These are phyloP conservation scores for Dicyrtoma fusca DNA, from an alignment of 2,888 invertebrate species.

Conservation along the genomic window DNA sequence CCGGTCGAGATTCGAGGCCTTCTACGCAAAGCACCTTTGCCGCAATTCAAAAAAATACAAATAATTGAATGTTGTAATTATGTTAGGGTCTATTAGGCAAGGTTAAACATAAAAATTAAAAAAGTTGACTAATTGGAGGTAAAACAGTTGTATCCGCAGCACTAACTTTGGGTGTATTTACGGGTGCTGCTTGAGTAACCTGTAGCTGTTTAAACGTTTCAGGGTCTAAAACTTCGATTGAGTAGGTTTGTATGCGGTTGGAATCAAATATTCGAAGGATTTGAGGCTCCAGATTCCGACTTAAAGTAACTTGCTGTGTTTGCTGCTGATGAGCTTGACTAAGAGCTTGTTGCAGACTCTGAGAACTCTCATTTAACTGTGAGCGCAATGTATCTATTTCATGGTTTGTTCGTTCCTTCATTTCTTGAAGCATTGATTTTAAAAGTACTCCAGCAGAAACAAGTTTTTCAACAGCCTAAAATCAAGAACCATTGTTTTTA, in stretches of 20 bases:
- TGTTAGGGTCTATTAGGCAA: not conserved
- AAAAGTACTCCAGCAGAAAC: slow-evolving; percentile 53
- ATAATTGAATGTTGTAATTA: not conserved
- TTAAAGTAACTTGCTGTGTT: slow-evolving; percentile 50
- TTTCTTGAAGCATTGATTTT: slow-evolving; percentile 54
- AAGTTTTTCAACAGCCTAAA: slow-evolving; percentile 53
- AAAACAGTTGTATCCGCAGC: slow-evolving; percentile 24
- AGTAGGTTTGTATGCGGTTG: slow-evolving; percentile 56
- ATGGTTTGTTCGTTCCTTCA: slow-evolving; percentile 53
- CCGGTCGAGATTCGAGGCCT: too few relatives aligned
- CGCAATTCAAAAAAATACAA: slow-evolving; percentile 79
- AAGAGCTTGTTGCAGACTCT: slow-evolving; percentile 44
- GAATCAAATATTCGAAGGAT: slow-evolving; percentile 56
- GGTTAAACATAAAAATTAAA: slow-evolving; percentile 15
- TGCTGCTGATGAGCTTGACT: slow-evolving; percentile 48
- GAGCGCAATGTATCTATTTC: slow-evolving; percentile 53
- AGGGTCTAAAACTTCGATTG: slow-evolving; percentile 56
- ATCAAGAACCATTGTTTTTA: slow-evolving; percentile 15
- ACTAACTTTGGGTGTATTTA: slow-evolving; percentile 33
- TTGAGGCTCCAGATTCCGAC: slow-evolving; percentile 52
- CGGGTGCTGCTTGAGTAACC: slow-evolving; percentile 7
- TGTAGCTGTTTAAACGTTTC: slow-evolving; percentile 53
- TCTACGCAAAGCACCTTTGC: slow-evolving; percentile 81
- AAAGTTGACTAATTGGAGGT: slow-evolving; percentile 37
- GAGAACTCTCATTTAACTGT: slow-evolving; percentile 51